A percentile compares a stretch with the other conserved stretches of the same genome.
Conservation (phyloP, 2,113 vertebrate genomes). For the Strix uralensis region DNA sequence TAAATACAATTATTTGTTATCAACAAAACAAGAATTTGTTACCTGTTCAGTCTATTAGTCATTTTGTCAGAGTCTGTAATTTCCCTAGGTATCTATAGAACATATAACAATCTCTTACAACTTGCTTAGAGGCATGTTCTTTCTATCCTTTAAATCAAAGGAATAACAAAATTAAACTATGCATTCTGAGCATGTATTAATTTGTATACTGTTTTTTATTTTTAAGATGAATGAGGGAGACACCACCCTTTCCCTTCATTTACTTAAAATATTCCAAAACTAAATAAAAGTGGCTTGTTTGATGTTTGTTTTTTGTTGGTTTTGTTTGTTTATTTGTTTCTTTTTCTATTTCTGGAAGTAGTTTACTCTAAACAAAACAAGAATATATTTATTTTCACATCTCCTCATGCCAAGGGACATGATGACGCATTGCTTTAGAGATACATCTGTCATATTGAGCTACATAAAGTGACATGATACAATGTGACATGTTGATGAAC, state of each 20-base stretch:
- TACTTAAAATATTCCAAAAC: not conserved
- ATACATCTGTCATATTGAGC: slow-evolving; percentile 43
- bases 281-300: not conserved
- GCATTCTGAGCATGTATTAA: not conserved
- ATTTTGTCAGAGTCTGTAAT: not conserved
- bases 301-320: not conserved
- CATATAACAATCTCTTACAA: not conserved
- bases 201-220: not conserved
- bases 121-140: not conserved
- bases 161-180: not conserved
- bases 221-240: not conserved
- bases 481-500: slow-evolving; percentile 47
- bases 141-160: not conserved
- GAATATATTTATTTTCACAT: slow-evolving; percentile 52
- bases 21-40: not conserved
- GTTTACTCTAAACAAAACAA: not conserved
- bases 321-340: fast-evolving
- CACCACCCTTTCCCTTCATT: not conserved
- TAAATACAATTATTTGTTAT: not conserved
- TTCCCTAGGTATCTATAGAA: not conserved
- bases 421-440: slow-evolving; percentile 22
- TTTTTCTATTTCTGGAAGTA: not conserved
- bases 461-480: slow-evolving; percentile 56
- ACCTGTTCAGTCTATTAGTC: not conserved
- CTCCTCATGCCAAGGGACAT: slow-evolving; percentile 35